phyloP scores from a whole-genome alignment of 2,113 vertebrate genomes.

The Pelusios castaneus region DNA sequence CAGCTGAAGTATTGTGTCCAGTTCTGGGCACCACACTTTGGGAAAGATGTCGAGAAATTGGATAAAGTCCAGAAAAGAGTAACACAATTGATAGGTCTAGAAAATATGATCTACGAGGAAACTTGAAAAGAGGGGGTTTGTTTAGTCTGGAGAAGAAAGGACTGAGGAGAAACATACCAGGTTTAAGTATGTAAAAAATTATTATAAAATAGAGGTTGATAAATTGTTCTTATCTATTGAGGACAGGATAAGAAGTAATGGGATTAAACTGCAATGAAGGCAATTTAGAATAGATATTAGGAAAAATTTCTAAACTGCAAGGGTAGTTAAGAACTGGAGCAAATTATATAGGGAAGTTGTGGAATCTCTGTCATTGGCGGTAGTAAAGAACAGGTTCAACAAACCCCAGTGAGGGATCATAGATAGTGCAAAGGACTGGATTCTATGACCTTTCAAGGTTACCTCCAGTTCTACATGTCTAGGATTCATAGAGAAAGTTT shows the following conservation, averaged over 20 bases:
- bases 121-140: background rate
- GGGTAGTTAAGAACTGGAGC: background rate
- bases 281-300: background rate
- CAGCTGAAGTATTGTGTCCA: background rate
- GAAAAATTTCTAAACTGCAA: background rate
- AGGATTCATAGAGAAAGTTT: slow-evolving; percentile 3
- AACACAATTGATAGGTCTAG: background rate
- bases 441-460: background rate
- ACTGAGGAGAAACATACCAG: background rate
- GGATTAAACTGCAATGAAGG: background rate
- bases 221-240: background rate
- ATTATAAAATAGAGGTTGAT: background rate
- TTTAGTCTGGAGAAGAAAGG: background rate
- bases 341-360: background rate
- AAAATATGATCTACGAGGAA: background rate
- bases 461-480: background rate
- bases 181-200: background rate
- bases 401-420: background rate
- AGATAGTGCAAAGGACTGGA: background rate
- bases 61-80: background rate
- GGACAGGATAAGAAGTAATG: background rate
- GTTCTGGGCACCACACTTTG: background rate
- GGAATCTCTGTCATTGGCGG: background rate
- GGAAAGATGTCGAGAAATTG: too few relatives aligned
- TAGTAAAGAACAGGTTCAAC: background rate